phyloP scores from a whole-genome alignment of 2,797 vertebrate species.

The Apogon hyalosoma region DNA sequence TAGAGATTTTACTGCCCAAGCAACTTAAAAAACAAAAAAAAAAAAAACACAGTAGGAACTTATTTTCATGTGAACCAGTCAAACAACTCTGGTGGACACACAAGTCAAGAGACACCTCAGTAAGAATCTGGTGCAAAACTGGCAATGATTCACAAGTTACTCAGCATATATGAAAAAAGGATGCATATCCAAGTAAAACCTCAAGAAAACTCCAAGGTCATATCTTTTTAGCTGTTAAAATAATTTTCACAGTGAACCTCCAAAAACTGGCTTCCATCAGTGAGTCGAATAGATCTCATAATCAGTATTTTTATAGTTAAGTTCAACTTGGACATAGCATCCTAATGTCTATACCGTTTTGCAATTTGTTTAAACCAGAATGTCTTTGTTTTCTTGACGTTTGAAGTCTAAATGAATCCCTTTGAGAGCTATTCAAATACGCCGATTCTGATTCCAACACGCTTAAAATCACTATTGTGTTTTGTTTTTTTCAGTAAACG shows the following conservation, averaged over 20 bases:
- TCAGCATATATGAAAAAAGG: not conserved
- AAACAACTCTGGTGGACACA: conserved; percentile 42
- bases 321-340: too few species aligned
- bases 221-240: too few species aligned
- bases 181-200: not conserved
- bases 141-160: conserved; percentile 25
- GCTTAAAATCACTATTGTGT: not conserved
- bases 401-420: not conserved
- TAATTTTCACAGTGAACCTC: too few species aligned
- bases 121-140: conserved; percentile 28
- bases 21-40: conserved; percentile 30
- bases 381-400: too few species aligned
- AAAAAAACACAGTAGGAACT: conserved; percentile 32
- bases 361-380: too few species aligned
- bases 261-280: too few species aligned
- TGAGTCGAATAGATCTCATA: too few species aligned
- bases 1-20: conserved; percentile 61
- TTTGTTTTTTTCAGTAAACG: conserved; percentile 44
- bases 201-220: not conserved
- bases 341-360: too few species aligned
- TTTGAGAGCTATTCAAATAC: too few species aligned
- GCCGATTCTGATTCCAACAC: too few species aligned
- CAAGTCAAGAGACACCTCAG: conserved; percentile 23
- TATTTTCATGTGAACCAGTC: conserved; percentile 61
- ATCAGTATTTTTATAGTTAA: too few species aligned